Evolutionary conservation across 2,113 vertebrate genomes (phyloP).

Genomic region (Columba janthina): DNA sequence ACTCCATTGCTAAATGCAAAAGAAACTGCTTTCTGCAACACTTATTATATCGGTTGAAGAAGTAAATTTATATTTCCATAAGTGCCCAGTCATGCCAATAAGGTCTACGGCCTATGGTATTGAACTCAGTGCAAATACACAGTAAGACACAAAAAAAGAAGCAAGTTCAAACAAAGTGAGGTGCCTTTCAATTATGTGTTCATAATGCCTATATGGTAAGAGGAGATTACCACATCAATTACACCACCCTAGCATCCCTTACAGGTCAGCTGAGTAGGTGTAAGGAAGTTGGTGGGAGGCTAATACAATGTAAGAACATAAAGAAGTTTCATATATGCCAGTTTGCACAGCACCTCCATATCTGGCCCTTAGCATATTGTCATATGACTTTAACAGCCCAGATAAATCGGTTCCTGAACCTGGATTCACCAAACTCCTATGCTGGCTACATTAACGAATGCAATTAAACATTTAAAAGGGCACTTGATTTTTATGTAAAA

Average conservation of each 20-base stretch:
- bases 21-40: background rate
- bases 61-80: background rate
- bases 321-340: background rate
- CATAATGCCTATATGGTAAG: slow-evolving; percentile 20
- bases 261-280: background rate
- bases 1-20: background rate
- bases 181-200: slow-evolving; percentile 15
- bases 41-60: background rate
- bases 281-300: slow-evolving; percentile 4
- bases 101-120: background rate
- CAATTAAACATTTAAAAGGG: background rate
- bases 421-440: background rate
- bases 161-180: slow-evolving; percentile 32
- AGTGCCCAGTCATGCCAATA: background rate
- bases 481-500: background rate
- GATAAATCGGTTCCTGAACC: slow-evolving; percentile 20
- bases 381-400: background rate
- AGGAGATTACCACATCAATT: slow-evolving; percentile 1
- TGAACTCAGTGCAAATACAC: background rate
- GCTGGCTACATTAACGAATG: background rate
- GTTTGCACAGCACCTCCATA: background rate
- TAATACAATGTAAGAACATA: background rate
- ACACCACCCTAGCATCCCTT: background rate
- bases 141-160: background rate
- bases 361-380: background rate